phyloP scores from a whole-genome alignment of 1,140 invertebrate species.

The Littorina saxatilis region DNA sequence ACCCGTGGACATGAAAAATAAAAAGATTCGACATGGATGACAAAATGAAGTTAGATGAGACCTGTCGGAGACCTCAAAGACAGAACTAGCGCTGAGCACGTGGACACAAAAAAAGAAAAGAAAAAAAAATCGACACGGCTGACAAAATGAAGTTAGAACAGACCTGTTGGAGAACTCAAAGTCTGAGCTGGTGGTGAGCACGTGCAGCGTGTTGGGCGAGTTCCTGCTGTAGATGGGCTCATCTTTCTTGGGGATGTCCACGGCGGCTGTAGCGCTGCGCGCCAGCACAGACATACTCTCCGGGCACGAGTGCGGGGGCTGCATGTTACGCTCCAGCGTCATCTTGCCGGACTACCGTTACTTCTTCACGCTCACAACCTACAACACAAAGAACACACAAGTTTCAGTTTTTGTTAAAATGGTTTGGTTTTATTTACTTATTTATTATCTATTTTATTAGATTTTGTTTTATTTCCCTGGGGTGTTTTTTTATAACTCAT shows the following conservation, averaged over 20 bases:
- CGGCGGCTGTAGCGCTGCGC: conserved; percentile 39
- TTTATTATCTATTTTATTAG: too few species aligned
- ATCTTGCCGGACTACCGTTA: conserved; percentile 43
- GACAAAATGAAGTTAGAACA: too few species aligned
- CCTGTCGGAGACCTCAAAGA: too few species aligned
- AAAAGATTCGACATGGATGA: too few species aligned
- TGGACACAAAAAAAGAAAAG: too few species aligned
- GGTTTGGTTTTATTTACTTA: too few species aligned
- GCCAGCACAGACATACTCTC: conserved; percentile 55
- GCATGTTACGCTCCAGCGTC: conserved; percentile 69
- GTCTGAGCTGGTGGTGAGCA: conserved; percentile 72
- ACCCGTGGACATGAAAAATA: too few species aligned
- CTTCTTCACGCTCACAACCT: background rate
- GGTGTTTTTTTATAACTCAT: background rate
- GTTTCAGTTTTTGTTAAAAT: too few species aligned
- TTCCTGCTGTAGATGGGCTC: conserved; percentile 74
- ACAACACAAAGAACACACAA: background rate
- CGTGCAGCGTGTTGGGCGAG: conserved; percentile 73
- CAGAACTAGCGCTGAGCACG: too few species aligned
- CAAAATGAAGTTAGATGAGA: too few species aligned
- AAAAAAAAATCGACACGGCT: too few species aligned
- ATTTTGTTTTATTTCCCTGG: too few species aligned
- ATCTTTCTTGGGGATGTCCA: conserved; percentile 62
- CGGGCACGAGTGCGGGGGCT: conserved; percentile 58
- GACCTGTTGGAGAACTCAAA: conserved; percentile 75